Evolutionary conservation across 2,113 vertebrate genomes (phyloP).

Genomic region (Alces alces): DNA sequence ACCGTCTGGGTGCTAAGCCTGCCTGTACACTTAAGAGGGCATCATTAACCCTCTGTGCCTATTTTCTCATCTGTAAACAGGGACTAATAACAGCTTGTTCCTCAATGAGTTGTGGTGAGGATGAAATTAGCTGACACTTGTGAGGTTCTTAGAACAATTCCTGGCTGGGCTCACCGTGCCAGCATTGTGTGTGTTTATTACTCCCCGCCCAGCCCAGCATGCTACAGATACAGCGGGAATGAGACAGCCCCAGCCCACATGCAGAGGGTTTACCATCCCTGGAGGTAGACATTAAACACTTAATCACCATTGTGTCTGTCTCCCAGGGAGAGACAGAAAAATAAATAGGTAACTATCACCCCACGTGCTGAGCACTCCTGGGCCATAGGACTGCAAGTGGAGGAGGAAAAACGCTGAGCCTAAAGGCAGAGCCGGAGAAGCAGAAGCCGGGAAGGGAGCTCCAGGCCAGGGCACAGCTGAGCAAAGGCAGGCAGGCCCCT

Average conservation of each 20-base stretch:
- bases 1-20: not conserved
- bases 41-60: not conserved
- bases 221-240: not conserved
- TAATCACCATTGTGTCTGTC: not conserved
- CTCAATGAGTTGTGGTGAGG: not conserved
- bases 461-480: not conserved
- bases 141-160: not conserved
- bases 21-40: not conserved
- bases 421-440: not conserved
- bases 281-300: not conserved
- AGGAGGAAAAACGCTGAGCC: not conserved
- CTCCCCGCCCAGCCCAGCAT: not conserved
- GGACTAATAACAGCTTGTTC: not conserved
- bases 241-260: not conserved
- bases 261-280: not conserved
- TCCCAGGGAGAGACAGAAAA: not conserved
- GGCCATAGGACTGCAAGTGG: not conserved
- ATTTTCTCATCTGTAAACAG: not conserved
- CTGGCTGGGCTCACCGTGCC: rapidly evolving
- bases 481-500: not conserved
- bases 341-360: not conserved
- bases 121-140: not conserved
- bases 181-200: rapidly evolving
- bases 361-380: rapidly evolving
- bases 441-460: not conserved